A percentile compares a stretch with the other conserved stretches of the same genome.
Evolutionary conservation across 2,113 vertebrate genomes (phyloP).

Genomic region (Seriola quinqueradiata): DNA sequence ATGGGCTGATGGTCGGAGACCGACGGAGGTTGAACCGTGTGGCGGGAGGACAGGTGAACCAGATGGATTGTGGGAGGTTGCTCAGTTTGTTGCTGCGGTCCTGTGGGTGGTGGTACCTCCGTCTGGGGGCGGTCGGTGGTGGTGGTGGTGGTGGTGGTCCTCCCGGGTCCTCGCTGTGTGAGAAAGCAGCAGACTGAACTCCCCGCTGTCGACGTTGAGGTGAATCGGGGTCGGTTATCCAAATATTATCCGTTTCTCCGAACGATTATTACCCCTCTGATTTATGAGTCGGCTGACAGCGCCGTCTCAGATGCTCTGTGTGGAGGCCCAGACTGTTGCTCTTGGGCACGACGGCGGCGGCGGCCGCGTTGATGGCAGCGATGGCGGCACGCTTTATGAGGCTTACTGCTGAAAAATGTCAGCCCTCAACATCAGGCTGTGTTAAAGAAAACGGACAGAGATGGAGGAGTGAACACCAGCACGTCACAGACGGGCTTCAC

Average conservation of each 20-base stretch:
- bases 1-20: no score
- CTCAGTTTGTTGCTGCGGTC: no score
- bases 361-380: slow-evolving; percentile 31
- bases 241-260: slow-evolving; percentile 72
- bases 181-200: slow-evolving; percentile 65
- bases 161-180: slow-evolving; percentile 36
- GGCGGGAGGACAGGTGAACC: no score
- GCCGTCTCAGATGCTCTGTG: slow-evolving; percentile 29
- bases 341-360: slow-evolving; percentile 47
- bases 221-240: slow-evolving; percentile 63
- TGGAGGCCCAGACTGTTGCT: slow-evolving; percentile 68
- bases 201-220: slow-evolving; percentile 38
- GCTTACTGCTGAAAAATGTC: slow-evolving; percentile 54
- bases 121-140: neutral
- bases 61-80: no score
- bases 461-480: slow-evolving; percentile 8
- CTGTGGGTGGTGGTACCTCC: neutral
- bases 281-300: slow-evolving; percentile 62
- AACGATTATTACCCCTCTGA: slow-evolving; percentile 62
- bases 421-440: slow-evolving; percentile 17
- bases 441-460: slow-evolving; percentile 35
- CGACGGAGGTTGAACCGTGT: no score
- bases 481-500: slow-evolving; percentile 15
- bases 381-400: slow-evolving; percentile 60
- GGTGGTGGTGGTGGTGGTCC: no score